These are phyloP conservation scores for Myocastor coypus DNA, from an alignment of 2,113 vertebrate species.

Conservation along the genomic window DNA sequence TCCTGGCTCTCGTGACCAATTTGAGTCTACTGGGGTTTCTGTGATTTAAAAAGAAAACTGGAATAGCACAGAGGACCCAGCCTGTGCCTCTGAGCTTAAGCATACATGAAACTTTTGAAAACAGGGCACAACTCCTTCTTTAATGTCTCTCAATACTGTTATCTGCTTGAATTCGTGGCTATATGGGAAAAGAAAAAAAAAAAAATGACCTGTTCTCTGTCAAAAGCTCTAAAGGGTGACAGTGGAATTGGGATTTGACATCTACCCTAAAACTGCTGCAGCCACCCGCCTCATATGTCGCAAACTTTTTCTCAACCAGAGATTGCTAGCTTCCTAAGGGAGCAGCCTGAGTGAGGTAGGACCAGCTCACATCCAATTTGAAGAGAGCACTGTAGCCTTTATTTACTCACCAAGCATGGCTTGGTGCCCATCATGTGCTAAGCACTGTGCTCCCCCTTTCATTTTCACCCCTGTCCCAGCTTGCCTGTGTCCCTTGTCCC, in stretches of 20 bases:
- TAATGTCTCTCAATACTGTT: slow-evolving; percentile 47
- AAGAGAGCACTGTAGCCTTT: neutral
- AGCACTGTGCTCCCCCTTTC: neutral
- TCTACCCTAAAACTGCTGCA: slow-evolving; percentile 2
- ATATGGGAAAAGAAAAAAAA: neutral
- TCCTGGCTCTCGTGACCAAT: slow-evolving; percentile 55
- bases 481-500: neutral
- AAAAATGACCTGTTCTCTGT: neutral
- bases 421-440: no score
- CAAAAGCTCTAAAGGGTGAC: neutral
- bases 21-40: slow-evolving; percentile 54
- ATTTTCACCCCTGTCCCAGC: neutral
- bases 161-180: neutral
- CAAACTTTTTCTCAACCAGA: slow-evolving; percentile 55
- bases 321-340: slow-evolving; percentile 13
- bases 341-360: neutral
- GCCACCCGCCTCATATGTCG: slow-evolving; percentile 34
- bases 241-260: neutral
- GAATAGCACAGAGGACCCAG: neutral
- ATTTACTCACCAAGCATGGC: neutral
- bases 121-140: neutral
- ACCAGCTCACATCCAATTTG: neutral
- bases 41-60: neutral
- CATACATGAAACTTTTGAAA: slow-evolving; percentile 39
- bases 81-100: neutral